A percentile compares a stretch with the other conserved stretches of the same genome.
These are phyloP conservation scores for Macrosiphum euphorbiae DNA, from an alignment of 2,888 invertebrate species.

Conservation along the genomic window DNA sequence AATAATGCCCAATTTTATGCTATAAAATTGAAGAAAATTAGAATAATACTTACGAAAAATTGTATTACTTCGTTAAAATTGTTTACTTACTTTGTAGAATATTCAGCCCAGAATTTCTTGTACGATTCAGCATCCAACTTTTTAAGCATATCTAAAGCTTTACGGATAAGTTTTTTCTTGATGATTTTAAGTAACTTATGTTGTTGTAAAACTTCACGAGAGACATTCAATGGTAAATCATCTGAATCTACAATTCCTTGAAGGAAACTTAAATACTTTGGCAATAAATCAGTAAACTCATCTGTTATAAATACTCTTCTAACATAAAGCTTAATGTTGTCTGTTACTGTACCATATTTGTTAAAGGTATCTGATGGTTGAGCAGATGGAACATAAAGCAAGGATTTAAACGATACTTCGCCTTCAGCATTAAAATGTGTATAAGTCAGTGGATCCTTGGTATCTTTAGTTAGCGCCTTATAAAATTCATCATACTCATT, in stretches of 20 bases:
- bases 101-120: conserved; percentile 98
- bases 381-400: conserved; percentile 91
- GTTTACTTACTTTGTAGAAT: conserved; percentile 89
- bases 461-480: conserved; percentile 92
- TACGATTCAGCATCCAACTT: conserved; percentile 92
- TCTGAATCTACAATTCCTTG: conserved; percentile 98
- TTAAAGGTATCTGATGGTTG: conserved; percentile 96
- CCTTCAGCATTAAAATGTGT: conserved; percentile 99
- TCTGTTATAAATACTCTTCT: conserved; percentile 99
- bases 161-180: conserved; percentile 97
- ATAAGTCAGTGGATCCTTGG: conserved; percentile 84
- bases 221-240: conserved; percentile 97
- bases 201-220: conserved; percentile 97
- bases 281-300: conserved; percentile 99
- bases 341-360: conserved; percentile 93
- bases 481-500: conserved; percentile 96
- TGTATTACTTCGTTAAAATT: neutral
- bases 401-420: conserved; percentile 98
- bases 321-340: conserved; percentile 97
- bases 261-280: conserved; percentile 95
- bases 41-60: neutral
- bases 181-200: conserved; percentile 99
- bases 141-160: conserved; percentile 97
- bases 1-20: conserved; percentile 94
- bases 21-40: conserved; percentile 69